phyloP scores from a whole-genome alignment of 2,797 vertebrate species.

The Lithobates sylvaticus region DNA sequence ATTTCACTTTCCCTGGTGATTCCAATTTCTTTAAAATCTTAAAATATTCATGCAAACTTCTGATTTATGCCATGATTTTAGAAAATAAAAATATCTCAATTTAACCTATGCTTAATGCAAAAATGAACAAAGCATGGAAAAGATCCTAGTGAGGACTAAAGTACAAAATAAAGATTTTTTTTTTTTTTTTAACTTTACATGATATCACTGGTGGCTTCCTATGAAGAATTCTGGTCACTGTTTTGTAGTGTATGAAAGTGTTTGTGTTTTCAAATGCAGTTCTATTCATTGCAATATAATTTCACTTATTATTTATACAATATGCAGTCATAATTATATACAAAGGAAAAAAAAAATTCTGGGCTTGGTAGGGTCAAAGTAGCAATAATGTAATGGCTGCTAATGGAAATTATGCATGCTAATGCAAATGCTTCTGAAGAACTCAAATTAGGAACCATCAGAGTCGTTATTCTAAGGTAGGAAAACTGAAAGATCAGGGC shows the following conservation, averaged over 20 bases:
- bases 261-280: background rate
- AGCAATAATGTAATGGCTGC: background rate
- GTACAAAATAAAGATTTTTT: background rate
- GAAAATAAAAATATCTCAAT: too few species aligned
- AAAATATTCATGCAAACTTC: too few species aligned
- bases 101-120: background rate
- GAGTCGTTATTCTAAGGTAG: background rate
- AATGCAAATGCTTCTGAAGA: slow-evolving; percentile 16
- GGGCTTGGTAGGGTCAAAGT: background rate
- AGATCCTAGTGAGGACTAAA: background rate
- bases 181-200: too few species aligned
- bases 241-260: background rate
- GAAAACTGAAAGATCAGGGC: background rate
- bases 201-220: background rate
- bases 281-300: background rate
- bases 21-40: too few species aligned
- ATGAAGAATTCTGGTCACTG: background rate
- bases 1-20: too few species aligned
- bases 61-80: too few species aligned
- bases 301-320: background rate
- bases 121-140: background rate
- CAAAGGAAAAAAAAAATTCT: background rate
- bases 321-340: slow-evolving; percentile 20
- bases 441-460: slow-evolving; percentile 1
- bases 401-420: background rate